Evolutionary conservation across 2,888 invertebrate genomes (phyloP), one percentile per base, ranked within the genome.

Genomic region (Saturnia japonica): DNA sequence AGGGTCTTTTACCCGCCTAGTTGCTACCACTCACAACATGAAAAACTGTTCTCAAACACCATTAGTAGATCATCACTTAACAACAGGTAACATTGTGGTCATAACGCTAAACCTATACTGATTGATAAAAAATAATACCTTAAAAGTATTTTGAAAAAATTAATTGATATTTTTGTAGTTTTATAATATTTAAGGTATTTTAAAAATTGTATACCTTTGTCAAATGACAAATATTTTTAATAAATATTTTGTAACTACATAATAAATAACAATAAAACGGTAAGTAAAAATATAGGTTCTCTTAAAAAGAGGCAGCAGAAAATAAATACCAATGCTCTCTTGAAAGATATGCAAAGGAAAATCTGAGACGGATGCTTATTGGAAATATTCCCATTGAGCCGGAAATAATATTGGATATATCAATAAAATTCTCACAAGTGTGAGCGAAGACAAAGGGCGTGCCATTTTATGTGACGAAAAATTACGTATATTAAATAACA

Each of bases 371-470:
- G 77, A 78, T 83, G 82, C 87, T 87, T 91, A 91, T 91, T 91
- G 90, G 83, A 91, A 90, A 91, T 90, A 88, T 90, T 87, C 87
- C 87, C 85, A 88, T 85, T 86, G 84, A 86, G 74, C 76, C 82
- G 89, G 88, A 90, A 89, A 86, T 87, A 87, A 88, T 89, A 86
- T 90, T 82, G 85, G 84, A 86, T 85, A 85, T 88, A 87, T 87
- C 85, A 89, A 89, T 87, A 84, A 87, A 87, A 87, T 87, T 89
- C 83, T 83, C 80, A 81, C 82, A 81, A 73, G 78, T 80, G 81
- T 80, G 77, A 85, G 40, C 34, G 64, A 64, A 64, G 83, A 88
- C 85, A 87, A 85, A 85, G 79, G 80, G 72, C 75, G 75, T 77
- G 74, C 76, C 75, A 80, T 82, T 80, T 57, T 57, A 57, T 57